A percentile compares a stretch with the other conserved stretches of the same genome.
Conservation (phyloP, 2,797 vertebrate genomes). For the Sebastes vulpes region DNA sequence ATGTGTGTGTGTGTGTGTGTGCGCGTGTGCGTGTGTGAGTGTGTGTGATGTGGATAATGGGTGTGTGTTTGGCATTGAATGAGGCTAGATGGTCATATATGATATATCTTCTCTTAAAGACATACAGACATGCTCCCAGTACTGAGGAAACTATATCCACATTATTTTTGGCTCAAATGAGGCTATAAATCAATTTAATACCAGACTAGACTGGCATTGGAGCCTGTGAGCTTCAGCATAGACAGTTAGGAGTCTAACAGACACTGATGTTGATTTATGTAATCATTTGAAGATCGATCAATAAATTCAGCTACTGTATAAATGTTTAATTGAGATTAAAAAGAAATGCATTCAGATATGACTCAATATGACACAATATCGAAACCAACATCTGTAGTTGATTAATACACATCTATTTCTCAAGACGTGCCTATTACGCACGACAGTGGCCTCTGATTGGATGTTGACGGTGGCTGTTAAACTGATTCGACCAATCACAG, state of each 20-base stretch:
- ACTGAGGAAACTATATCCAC: background rate
- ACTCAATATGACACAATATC: background rate
- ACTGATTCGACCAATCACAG: constrained; percentile 60
- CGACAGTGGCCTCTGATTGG: constrained; percentile 62
- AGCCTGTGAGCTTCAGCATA: no score
- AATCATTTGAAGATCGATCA: constrained; percentile 46
- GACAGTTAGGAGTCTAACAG: background rate
- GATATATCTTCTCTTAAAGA: no score
- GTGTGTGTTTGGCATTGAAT: no score
- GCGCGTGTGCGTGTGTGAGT: no score
- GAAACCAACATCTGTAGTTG: constrained; percentile 30
- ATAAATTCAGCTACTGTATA: background rate
- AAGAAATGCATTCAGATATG: background rate
- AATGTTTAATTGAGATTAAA: background rate
- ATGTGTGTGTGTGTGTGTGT: accelerated
- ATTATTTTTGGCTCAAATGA: constrained; percentile 17
- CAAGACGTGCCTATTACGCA: constrained; percentile 53
- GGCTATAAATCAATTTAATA: constrained; percentile 2
- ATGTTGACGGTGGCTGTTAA: constrained; percentile 61
- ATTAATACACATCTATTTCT: constrained; percentile 22
- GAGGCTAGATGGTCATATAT: no score
- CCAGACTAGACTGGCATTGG: background rate
- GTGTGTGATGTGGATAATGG: no score
- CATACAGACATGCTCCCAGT: background rate
- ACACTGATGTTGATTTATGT: constrained; percentile 39